phyloP scores from a whole-genome alignment of 2,888 invertebrate species.

The Calliopum simillimum region DNA sequence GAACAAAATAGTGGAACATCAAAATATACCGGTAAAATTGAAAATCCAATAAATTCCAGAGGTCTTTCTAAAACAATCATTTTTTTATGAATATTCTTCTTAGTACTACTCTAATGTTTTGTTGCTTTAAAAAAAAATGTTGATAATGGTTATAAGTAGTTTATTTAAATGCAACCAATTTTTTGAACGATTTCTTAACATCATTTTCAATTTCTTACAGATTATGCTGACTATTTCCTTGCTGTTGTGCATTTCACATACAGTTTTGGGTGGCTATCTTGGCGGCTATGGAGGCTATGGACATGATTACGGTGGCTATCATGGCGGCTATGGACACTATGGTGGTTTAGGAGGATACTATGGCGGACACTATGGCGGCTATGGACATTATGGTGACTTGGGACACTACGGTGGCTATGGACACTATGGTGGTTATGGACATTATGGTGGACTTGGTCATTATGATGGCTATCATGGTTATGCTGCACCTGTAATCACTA shows the following conservation, averaged over 20 bases:
- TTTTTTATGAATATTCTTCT: too few species aligned
- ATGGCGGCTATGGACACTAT: slow-evolving; percentile 44
- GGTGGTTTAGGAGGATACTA: slow-evolving; percentile 38
- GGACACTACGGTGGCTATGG: slow-evolving; percentile 40
- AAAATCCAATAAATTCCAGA: too few species aligned
- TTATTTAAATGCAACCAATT: too few species aligned
- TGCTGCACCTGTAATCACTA: slow-evolving; percentile 39
- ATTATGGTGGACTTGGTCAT: slow-evolving; percentile 45
- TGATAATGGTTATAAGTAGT: too few species aligned
- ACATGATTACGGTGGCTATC: slow-evolving; percentile 47
- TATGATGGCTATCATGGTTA: slow-evolving; percentile 47
- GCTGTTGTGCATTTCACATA: slow-evolving; percentile 52
- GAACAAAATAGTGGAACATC: too few species aligned
- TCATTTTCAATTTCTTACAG: slow-evolving; percentile 43
- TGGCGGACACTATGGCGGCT: slow-evolving; percentile 25
- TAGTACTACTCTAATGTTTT: too few species aligned
- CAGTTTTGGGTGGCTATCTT: slow-evolving; percentile 48
- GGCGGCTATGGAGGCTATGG: slow-evolving; percentile 47
- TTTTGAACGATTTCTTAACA: slow-evolving; percentile 11
- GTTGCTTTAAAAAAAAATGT: too few species aligned
- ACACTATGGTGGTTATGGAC: slow-evolving; percentile 51
- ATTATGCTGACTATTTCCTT: slow-evolving; percentile 49
- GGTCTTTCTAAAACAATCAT: too few species aligned
- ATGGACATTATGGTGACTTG: slow-evolving; percentile 48
- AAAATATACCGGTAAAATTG: too few species aligned